Evolutionary conservation across 2,113 vertebrate genomes (phyloP).

Genomic region (Toxotes chatareus): DNA sequence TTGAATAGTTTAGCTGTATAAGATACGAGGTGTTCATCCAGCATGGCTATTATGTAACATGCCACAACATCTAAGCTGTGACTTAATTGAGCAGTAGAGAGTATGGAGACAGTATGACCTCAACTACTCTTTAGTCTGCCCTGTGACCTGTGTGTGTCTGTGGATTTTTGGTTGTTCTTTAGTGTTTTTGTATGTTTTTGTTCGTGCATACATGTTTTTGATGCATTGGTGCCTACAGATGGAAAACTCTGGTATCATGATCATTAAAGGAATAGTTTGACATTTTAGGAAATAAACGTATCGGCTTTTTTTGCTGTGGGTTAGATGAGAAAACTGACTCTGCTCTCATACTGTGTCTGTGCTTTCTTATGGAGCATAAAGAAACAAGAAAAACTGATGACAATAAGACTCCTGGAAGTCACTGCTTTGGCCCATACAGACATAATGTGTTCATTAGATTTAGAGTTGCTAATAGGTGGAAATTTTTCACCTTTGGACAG

Average conservation of each 20-base stretch:
- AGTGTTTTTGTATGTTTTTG: background rate
- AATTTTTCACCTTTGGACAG: background rate
- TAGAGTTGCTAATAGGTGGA: no score
- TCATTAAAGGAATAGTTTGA: background rate
- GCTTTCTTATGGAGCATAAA: no score
- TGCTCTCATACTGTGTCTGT: background rate
- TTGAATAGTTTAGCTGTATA: background rate
- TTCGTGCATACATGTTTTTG: background rate
- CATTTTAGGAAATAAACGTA: background rate
- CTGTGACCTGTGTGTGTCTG: constrained; percentile 14
- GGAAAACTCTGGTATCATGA: background rate
- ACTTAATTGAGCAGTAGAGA: constrained; percentile 25
- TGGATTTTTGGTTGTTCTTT: no score
- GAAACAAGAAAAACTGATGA: no score
- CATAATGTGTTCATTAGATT: no score
- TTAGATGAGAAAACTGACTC: background rate
- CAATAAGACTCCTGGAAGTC: no score
- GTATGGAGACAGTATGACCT: constrained; percentile 26
- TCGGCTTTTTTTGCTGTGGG: background rate
- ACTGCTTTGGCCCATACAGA: no score
- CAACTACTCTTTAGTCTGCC: constrained; percentile 38
- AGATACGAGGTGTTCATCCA: background rate
- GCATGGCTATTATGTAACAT: constrained; percentile 19
- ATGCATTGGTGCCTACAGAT: background rate
- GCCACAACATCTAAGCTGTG: constrained; percentile 5